Percentiles rank a stretch among this genome's conserved stretches.
Conservation (phyloP, 2,113 vertebrate genomes). For the Platichthys flesus region DNA sequence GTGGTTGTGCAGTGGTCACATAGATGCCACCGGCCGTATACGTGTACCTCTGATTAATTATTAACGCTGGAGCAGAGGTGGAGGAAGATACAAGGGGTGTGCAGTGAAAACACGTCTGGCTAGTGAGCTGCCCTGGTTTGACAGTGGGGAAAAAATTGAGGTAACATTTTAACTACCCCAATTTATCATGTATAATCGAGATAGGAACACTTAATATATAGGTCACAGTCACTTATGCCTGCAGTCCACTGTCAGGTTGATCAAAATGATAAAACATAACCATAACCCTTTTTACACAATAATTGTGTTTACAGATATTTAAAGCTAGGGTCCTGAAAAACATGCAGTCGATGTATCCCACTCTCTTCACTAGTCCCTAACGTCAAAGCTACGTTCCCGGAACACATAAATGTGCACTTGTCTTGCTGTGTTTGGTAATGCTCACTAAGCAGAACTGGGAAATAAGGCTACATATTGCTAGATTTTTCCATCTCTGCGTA, state of each 20-base stretch:
- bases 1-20: slow-evolving; percentile 61
- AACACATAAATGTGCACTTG: too few species aligned
- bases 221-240: background rate
- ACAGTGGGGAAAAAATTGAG: background rate
- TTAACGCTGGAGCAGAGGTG: slow-evolving; percentile 50
- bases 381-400: too few species aligned
- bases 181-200: background rate
- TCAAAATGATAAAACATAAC: background rate
- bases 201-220: background rate
- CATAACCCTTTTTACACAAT: background rate
- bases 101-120: slow-evolving; percentile 36
- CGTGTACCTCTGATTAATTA: slow-evolving; percentile 59
- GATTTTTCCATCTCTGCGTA: too few species aligned
- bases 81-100: slow-evolving; percentile 28
- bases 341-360: too few species aligned
- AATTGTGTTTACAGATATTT: too few species aligned
- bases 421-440: too few species aligned
- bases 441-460: too few species aligned
- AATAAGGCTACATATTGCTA: too few species aligned
- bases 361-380: too few species aligned
- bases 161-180: background rate
- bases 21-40: slow-evolving; percentile 47
- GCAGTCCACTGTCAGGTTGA: background rate
- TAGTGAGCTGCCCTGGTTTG: slow-evolving; percentile 14
- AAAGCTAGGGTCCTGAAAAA: too few species aligned